Evolutionary conservation across 2,797 vertebrate genomes (phyloP).

Genomic region (Pteronotus mesoamericanus): DNA sequence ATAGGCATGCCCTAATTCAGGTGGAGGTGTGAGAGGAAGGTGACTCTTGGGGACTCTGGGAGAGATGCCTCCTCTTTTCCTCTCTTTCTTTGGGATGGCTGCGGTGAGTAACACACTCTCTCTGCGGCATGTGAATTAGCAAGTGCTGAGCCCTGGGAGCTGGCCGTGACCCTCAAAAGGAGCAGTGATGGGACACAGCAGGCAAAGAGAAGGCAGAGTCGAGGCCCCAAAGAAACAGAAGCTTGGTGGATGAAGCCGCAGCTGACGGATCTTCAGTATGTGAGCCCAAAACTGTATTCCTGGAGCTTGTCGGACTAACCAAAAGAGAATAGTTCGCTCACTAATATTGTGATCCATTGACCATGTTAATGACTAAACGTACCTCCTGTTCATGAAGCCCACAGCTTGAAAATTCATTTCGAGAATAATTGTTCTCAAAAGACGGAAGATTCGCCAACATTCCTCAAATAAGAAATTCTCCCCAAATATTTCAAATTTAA

Average conservation of each 20-base stretch:
- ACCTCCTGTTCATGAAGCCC: background rate
- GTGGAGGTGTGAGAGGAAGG: background rate
- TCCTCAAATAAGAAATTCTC: background rate
- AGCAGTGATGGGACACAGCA: background rate
- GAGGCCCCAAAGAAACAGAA: background rate
- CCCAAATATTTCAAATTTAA: background rate
- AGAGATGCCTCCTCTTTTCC: background rate
- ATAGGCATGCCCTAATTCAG: background rate
- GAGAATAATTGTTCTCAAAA: background rate
- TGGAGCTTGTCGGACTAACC: background rate
- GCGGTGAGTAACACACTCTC: fast-evolving
- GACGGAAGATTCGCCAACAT: background rate
- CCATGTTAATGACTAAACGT: background rate
- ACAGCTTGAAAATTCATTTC: background rate
- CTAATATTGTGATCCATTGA: background rate
- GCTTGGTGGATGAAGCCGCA: background rate
- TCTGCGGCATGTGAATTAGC: background rate
- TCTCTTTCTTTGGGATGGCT: background rate
- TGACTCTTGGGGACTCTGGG: background rate
- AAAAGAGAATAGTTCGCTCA: background rate
- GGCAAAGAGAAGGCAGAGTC: background rate
- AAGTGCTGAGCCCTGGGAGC: background rate
- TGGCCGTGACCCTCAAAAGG: fast-evolving
- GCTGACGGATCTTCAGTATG: fast-evolving
- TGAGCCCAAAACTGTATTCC: no score